phyloP scores from a whole-genome alignment of 2,113 vertebrate species.

The Carlito syrichta region DNA sequence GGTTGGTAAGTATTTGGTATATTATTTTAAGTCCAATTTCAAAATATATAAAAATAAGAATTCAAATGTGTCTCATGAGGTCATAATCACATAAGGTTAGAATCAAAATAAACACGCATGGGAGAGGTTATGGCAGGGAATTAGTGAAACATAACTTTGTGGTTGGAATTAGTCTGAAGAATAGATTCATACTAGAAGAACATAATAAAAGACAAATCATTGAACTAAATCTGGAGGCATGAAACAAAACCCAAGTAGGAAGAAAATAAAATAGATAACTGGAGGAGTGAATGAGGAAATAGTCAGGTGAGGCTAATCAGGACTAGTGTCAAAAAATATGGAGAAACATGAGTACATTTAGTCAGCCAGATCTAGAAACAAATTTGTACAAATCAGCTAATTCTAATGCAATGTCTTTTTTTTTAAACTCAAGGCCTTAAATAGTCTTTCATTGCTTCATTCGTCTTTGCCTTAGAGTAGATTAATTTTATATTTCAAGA shows the following conservation, averaged over 20 bases:
- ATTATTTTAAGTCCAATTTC: neutral
- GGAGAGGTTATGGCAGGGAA: neutral
- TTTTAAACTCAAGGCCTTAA: no score
- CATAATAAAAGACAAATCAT: neutral
- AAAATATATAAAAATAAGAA: neutral
- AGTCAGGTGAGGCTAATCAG: neutral
- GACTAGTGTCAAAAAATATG: neutral
- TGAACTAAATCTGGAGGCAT: neutral
- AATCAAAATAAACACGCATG: neutral
- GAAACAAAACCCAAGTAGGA: neutral
- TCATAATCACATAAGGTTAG: neutral
- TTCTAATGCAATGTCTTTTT: neutral
- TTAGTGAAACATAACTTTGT: neutral
- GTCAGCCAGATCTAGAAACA: neutral
- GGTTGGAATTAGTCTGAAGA: neutral
- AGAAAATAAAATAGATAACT: neutral
- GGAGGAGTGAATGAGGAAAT: neutral
- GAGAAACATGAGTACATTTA: neutral
- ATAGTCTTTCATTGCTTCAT: neutral
- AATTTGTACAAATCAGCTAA: neutral
- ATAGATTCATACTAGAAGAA: neutral
- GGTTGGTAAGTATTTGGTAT: neutral
- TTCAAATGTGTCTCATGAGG: neutral
- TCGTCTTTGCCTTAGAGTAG: neutral
- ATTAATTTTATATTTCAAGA: neutral